Base-by-base conservation (phyloP, 2,888 invertebrate species). In the Caenorhabditis sp. region DNA sequence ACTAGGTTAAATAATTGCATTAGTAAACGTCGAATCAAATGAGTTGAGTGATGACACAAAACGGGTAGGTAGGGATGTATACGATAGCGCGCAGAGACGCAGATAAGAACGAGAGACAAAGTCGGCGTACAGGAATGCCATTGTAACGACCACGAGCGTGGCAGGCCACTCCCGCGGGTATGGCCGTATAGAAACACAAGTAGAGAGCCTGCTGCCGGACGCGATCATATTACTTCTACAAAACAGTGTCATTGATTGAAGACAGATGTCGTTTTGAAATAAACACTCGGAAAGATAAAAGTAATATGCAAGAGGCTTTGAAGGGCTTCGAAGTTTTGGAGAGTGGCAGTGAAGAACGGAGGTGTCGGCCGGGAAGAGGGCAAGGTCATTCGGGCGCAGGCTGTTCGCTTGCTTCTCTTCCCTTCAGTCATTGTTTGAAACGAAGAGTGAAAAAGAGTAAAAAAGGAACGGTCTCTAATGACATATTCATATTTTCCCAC, bases 51-150 rank as follows among this genome's bases (percentile, higher is more conserved):
- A 2, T 15, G 55, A 26, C 9, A 1, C 37, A 13, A 15, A 22
- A 40, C 6, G 32, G 20, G 32, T 8, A 40, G 40, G 40, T 13
- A 13, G 13, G 40, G 40, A 40, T 40, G 40, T 13, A 22, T 37
- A 62, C 32, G 61, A 62, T 62, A 62, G 24, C 15, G 26, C 26
- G 60, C 26, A 6, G 61, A 64, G 64, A 62, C 47, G 61, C 61
- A 62, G 61, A 64, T 64, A 64, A 64, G 64, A 50, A 61, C 40
- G 2, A 51, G 20, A 20, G 28, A 26, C n/a, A 44, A 51, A 13
- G 50, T 15, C 32, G 15, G 50, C 47, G n/a, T 64, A 50, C 64
- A 50, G 32, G 15, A 64, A 51, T 64, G 37, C 35, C 58, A 58
- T 58, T 58, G 58, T 58, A 47, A 50, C 51, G 28, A 64, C 18